Evolutionary conservation across 2,888 invertebrate genomes (phyloP), one percentile per base, ranked within the genome.

Genomic region (Arrhopalites spinosus): DNA sequence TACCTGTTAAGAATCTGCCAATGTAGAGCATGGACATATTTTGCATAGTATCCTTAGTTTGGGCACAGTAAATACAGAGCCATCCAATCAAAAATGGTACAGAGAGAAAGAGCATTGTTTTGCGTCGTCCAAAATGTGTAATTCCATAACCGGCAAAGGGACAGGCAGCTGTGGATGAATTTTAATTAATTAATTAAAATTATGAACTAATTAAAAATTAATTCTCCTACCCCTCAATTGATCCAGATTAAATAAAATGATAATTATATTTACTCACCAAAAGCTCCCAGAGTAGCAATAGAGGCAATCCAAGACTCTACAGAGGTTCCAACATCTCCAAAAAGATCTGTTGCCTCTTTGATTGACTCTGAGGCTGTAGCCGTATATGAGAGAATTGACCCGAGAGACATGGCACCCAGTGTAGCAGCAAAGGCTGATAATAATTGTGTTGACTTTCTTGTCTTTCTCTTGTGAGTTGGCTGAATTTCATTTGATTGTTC

Each of bases 231-330:
- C 29, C n/a, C 1, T 43, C 30, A 74, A 68, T 3, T 2, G n/a
- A 20, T n/a, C 1, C 2, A 3, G 17, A 66, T 1, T 66, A 66
- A 36, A 36, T 1, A 66, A 36, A 17, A 29, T 29, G 13, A 29
- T 43, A 53, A 36, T 7, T 3, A 36, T 3, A 7, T 36, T 53
- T 17, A 53, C 53, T 17, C 8, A 53, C 53, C 53, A 61, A 61
- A 3, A n/a, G 27, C 17, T 29, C 75, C 70, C 75, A 81, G 79
- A 67, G 79, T 78, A 59, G 78, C 87, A 1, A 89, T 84, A 56
- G 89, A 89, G 0, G 88, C 88, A 15, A 90, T 83, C 86, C 90
- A 87, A 0, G 90, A 88, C 1, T 86, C 85, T 64, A 87, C 87
- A 0, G 87, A 84, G 25, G 86, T 85, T n/a, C 87, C 86, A 86